A percentile compares a stretch with the other conserved stretches of the same genome.
These are phyloP conservation scores for Hypsibius dujardini DNA, from an alignment of 1,140 invertebrate species.

Conservation along the genomic window DNA sequence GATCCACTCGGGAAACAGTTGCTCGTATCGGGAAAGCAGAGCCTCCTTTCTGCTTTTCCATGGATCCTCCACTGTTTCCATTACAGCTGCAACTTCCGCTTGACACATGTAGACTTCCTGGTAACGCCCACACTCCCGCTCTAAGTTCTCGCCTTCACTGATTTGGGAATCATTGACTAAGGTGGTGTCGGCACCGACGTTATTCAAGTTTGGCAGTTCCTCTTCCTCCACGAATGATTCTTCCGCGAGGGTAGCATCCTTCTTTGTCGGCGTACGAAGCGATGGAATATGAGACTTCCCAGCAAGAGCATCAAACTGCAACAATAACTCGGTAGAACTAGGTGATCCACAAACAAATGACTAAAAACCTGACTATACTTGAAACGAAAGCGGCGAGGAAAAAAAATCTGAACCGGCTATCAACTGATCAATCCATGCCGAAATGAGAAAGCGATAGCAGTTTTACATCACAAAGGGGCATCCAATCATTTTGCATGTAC, in stretches of 20 bases:
- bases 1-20: neutral
- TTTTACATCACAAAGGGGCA: too few species aligned
- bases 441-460: too few species aligned
- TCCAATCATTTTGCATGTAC: too few species aligned
- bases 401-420: too few species aligned
- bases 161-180: too few species aligned
- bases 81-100: neutral
- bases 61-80: neutral
- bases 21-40: neutral
- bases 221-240: neutral
- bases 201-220: neutral
- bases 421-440: too few species aligned
- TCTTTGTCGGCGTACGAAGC: neutral
- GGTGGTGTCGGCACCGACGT: neutral
- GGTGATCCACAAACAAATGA: neutral
- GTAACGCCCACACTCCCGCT: neutral
- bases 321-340: neutral
- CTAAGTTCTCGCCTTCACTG: too few species aligned
- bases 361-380: neutral
- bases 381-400: too few species aligned
- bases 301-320: neutral
- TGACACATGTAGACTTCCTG: constrained; percentile 1
- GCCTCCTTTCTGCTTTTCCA: constrained; percentile 3
- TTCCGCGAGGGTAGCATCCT: neutral
- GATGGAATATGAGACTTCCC: neutral